Percentiles rank a stretch among this genome's conserved stretches.
phyloP scores from a whole-genome alignment of 2,797 vertebrate species.

The Pseudotriccus pelzelni region DNA sequence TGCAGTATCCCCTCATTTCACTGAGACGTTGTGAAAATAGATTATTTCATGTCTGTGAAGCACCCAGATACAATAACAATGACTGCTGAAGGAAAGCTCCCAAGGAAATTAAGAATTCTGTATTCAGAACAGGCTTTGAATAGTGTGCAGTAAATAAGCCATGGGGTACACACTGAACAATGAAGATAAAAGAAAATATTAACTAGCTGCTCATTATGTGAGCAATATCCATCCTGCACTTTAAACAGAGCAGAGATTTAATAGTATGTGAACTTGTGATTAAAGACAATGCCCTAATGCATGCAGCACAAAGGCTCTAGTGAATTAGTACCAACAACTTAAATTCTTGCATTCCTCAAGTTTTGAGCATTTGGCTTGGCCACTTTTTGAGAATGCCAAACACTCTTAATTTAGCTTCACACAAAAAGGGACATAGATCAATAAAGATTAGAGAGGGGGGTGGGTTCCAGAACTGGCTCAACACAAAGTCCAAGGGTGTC shows the following conservation, averaged over 20 bases:
- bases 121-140: constrained; percentile 49
- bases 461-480: constrained; percentile 8
- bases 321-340: neutral
- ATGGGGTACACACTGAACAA: constrained; percentile 45
- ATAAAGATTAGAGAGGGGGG: neutral
- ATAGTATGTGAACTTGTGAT: neutral
- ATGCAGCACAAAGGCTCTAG: neutral
- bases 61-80: constrained; percentile 16
- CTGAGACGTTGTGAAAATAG: neutral
- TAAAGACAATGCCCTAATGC: neutral
- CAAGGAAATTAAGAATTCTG: constrained; percentile 43
- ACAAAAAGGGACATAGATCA: neutral
- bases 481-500: neutral
- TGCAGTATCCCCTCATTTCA: constrained; percentile 16
- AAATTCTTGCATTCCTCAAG: neutral
- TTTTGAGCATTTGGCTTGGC: neutral
- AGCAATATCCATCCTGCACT: constrained; percentile 13
- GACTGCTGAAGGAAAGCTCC: constrained; percentile 30
- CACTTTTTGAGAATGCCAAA: neutral
- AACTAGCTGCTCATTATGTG: constrained; percentile 40
- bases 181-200: constrained; percentile 55
- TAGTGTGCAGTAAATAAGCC: constrained; percentile 45
- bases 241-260: neutral
- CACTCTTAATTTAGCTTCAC: neutral
- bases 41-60: constrained; percentile 23